Base-by-base conservation (phyloP, 1,140 invertebrate genomes). In the Zeugodacus cucurbitae region DNA sequence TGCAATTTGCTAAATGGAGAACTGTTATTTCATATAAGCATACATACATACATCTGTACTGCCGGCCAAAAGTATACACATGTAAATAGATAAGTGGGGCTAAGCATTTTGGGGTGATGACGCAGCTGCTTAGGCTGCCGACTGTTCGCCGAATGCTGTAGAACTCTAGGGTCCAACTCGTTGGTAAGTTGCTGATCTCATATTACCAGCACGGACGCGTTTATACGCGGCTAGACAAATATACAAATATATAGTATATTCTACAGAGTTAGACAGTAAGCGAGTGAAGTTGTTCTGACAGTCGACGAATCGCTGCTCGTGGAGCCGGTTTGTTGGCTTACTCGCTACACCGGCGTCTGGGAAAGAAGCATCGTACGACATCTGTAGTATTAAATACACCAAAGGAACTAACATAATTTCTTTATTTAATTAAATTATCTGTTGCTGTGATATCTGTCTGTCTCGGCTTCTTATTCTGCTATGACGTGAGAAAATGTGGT, bases 401-500 rank as follows among this genome's bases (percentile, higher is more conserved):
- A 82, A 41, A 82, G 48, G 22, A 82, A 48, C 74, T 14, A 82
- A n/a, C 22, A 37, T 48, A 82, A 82, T 82, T 82, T 82, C 44
- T 82, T 82, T 82, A 82, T 82, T 82, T 82, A 82, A 82, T 82
- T 82, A 82, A 82, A 54, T 82, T 82, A 82, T 82, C 44, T 82
- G 34, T 74, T 82, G 74, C n/a, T 82, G 74, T 54, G 74, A 82
- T 82, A 29, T 37, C 26, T 82, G 74, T 41, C 41, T 37, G 34
- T 2, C 64, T 20, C 74, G 17, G 20, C n/a, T 82, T 7, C 74
- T 48, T 37, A 6, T 11, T 48, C 41, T 22, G 41, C 11, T 22
- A 14, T 82, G 74, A 82, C 41, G 74, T 82, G 74, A 82, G 74
- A 82, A 82, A 82, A 82, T 82, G 74, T 48, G 74, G 74, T 82